Base-by-base conservation (phyloP, 2,888 invertebrate genomes). In the Scaptomyza flava region DNA sequence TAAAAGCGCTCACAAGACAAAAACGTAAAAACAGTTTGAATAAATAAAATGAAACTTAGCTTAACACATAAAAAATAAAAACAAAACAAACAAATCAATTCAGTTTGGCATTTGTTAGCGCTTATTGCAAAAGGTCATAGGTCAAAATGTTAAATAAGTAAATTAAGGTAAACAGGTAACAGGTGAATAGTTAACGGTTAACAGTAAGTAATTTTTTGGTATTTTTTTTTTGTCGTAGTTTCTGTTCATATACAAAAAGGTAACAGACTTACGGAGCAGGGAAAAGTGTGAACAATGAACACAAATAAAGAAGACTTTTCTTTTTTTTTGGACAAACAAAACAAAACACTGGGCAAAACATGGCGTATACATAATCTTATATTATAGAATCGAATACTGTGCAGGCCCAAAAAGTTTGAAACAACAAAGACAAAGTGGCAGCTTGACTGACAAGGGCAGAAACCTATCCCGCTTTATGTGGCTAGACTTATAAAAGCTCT, bases 291-390 rank as follows among this genome's bases (percentile, higher is more conserved):
- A 86, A 88, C 85, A 62, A 63, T 85, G 86, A 87, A 77, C 83
- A 81, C 89, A 90, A 90, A 90, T 89, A 90, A 90, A 90, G 90
- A 90, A 90, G 88, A 87, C 61, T 47, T 27, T 50, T 72, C 9
- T 17, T 17, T 62, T 17, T 17, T 62, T 73, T 74, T 72, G 51
- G 52, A 56, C 62, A 59, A 60, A 74, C 51, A 48, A 64, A 70
- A 81, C 73, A 80, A 61, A 73, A 84, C 73, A 80, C 52, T 68
- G 56, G 76, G 62, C 60, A 69, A 79, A 77, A 83, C 41, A 77
- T 69, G 68, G 74, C 77, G 74, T 80, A 80, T 83, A 77, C 86
- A 69, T 72, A 84, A 81, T 72, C 67, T 68, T 56, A 45, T 38
- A 79, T 34, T 41, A 41, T 17, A 3, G 5, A 69, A 79, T 51